Evolutionary conservation across 2,797 vertebrate genomes (phyloP).

Genomic region (Natrix natrix): DNA sequence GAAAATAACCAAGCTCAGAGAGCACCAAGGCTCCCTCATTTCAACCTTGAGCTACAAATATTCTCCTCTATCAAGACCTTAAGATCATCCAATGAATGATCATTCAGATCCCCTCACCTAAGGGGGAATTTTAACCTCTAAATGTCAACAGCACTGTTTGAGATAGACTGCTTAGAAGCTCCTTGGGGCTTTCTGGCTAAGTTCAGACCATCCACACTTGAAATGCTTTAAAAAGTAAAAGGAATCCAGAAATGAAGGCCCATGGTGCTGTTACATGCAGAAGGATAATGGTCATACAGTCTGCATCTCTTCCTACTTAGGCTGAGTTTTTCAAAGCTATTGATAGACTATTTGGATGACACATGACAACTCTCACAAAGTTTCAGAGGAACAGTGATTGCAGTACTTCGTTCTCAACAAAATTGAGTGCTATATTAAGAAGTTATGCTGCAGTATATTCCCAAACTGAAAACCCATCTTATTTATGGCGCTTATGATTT

Average conservation of each 20-base stretch:
- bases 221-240: background rate
- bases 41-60: background rate
- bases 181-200: background rate
- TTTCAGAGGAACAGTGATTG: background rate
- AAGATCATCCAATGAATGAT: background rate
- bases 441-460: conserved; percentile 41
- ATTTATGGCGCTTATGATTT: conserved; percentile 68
- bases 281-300: background rate
- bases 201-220: background rate
- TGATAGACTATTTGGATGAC: background rate
- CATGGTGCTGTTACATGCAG: background rate
- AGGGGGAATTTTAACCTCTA: background rate
- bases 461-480: conserved; percentile 54
- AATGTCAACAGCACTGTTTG: background rate
- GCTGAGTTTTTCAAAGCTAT: background rate
- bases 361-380: background rate
- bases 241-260: background rate
- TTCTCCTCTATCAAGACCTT: background rate
- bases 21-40: background rate
- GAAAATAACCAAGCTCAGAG: background rate
- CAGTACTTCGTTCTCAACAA: background rate
- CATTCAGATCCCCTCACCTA: background rate
- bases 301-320: background rate
- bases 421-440: conserved; percentile 38
- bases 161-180: background rate